Percentiles rank a stretch among this genome's conserved stretches.
phyloP scores from a whole-genome alignment of 2,797 vertebrate genomes.

The Cetoscarus ocellatus region DNA sequence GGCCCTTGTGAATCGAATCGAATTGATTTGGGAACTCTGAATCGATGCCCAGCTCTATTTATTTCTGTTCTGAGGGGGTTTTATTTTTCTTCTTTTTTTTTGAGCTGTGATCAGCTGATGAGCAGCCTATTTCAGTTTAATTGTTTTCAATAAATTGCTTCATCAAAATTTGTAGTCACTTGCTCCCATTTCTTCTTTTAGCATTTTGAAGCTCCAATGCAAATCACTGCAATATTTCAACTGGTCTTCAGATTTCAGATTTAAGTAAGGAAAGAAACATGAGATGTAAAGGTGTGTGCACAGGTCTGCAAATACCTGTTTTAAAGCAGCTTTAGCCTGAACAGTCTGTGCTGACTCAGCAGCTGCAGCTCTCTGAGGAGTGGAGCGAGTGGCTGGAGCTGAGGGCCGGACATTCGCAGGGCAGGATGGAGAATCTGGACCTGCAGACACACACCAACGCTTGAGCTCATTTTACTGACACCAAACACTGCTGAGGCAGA shows the following conservation, averaged over 20 bases:
- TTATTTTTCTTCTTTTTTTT: too few species aligned
- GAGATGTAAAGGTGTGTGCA: background rate
- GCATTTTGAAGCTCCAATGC: too few species aligned
- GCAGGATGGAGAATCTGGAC: conserved; percentile 82
- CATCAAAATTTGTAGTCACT: too few species aligned
- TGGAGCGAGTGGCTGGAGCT: conserved; percentile 81
- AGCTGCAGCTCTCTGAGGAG: conserved; percentile 84
- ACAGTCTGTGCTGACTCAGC: conserved; percentile 86
- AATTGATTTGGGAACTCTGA: too few species aligned
- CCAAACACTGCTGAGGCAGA: background rate
- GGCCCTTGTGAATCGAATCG: too few species aligned
- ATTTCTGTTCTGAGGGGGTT: too few species aligned
- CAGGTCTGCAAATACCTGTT: conserved; percentile 86
- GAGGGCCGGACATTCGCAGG: conserved; percentile 81
- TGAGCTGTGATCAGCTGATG: too few species aligned
- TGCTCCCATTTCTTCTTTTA: too few species aligned
- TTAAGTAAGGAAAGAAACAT: background rate
- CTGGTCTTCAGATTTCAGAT: background rate
- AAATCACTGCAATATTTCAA: too few species aligned
- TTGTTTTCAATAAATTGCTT: too few species aligned
- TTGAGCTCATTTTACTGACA: background rate
- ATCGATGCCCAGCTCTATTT: too few species aligned
- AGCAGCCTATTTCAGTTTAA: too few species aligned
- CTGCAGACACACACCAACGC: conserved; percentile 42
- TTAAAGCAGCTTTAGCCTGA: conserved; percentile 95